phyloP scores from a whole-genome alignment of 2,888 invertebrate species.

The Graphium colonna region DNA sequence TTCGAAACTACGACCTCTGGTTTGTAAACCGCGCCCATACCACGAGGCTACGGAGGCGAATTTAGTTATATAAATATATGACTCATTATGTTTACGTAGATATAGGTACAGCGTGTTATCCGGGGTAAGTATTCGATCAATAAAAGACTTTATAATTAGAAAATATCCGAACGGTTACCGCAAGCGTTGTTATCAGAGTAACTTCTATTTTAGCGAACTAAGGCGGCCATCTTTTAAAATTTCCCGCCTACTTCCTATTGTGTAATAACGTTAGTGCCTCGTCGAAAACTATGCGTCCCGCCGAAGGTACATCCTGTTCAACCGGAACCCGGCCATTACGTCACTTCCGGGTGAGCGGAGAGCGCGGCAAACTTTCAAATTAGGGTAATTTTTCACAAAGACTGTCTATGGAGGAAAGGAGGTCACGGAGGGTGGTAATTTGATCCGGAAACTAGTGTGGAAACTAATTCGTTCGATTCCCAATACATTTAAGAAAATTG shows the following conservation, averaged over 20 bases:
- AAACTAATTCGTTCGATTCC: conserved; percentile 6
- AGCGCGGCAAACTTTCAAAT: conserved; percentile 42
- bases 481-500: background rate
- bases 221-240: conserved; percentile 11
- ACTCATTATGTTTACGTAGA: no score
- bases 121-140: no score
- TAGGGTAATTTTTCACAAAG: conserved; percentile 46
- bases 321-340: conserved; percentile 56
- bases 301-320: conserved; percentile 39
- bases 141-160: background rate
- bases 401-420: conserved; percentile 22
- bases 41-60: no score
- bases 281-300: conserved; percentile 42
- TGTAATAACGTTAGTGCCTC: conserved; percentile 31
- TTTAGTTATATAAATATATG: no score
- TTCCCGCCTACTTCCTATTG: background rate
- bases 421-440: conserved; percentile 14
- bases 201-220: background rate
- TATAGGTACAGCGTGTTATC: no score
- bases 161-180: background rate
- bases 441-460: conserved; percentile 10
- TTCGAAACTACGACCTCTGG: no score
- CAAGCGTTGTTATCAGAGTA: background rate
- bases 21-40: no score
- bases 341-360: conserved; percentile 44